Conservation (phyloP, 2,888 invertebrate genomes). For the Drosophila mimica region DNA sequence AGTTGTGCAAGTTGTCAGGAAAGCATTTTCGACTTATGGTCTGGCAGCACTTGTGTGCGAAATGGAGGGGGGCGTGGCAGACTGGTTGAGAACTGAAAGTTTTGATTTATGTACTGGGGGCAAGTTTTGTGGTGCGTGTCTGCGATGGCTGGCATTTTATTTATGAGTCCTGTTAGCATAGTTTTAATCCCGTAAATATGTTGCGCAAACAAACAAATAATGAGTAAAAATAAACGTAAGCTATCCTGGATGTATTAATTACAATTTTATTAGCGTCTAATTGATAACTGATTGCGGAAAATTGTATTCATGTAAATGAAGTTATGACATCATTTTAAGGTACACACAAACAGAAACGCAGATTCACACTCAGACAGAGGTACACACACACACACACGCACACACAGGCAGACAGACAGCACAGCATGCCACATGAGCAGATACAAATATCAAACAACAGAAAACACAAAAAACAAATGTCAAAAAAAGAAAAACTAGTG, state of each 20-base stretch:
- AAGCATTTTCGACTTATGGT: slow-evolving; percentile 8
- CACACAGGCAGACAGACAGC: slow-evolving; percentile 26
- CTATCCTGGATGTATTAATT: slow-evolving; percentile 40
- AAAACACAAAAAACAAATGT: slow-evolving; percentile 13
- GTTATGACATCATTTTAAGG: slow-evolving; percentile 34
- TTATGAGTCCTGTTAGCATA: slow-evolving; percentile 58
- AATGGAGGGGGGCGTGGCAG: background rate
- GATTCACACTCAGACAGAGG: slow-evolving; percentile 19
- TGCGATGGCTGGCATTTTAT: slow-evolving; percentile 57
- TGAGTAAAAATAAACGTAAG: slow-evolving; percentile 18
- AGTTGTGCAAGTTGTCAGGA: slow-evolving; percentile 23
- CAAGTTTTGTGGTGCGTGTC: slow-evolving; percentile 66
- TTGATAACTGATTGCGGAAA: slow-evolving; percentile 50
- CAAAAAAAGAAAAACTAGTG: slow-evolving; percentile 15
- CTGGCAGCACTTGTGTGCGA: background rate
- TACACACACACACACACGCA: slow-evolving; percentile 27
- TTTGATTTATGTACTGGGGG: slow-evolving; percentile 68
- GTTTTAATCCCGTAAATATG: slow-evolving; percentile 15
- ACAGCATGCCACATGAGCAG: slow-evolving; percentile 45
- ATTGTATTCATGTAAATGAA: slow-evolving; percentile 15
- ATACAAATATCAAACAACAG: slow-evolving; percentile 11
- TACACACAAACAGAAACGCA: slow-evolving; percentile 27
- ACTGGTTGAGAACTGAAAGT: slow-evolving; percentile 44
- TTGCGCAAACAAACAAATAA: slow-evolving; percentile 29
- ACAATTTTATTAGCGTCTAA: slow-evolving; percentile 36